Evolutionary conservation across 2,797 vertebrate genomes (phyloP).

Genomic region (Pygocentrus nattereri): DNA sequence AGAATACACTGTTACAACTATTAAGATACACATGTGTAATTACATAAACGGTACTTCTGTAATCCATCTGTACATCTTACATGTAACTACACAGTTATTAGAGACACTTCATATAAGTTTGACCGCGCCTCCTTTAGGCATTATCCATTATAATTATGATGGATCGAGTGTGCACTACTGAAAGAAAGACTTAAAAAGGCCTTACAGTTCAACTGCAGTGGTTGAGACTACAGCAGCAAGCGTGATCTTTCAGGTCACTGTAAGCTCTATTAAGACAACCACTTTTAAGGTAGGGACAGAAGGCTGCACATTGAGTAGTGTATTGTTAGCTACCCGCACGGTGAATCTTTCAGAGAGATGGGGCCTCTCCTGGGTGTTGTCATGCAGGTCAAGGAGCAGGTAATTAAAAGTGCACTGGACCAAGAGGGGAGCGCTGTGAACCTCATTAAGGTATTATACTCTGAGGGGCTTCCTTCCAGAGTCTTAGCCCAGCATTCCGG

Average conservation of each 20-base stretch:
- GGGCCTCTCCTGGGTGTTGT: slow-evolving; percentile 33
- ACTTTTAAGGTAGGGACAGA: background rate
- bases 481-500: slow-evolving; percentile 39
- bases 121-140: background rate
- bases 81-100: too few species aligned
- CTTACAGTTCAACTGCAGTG: background rate
- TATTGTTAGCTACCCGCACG: background rate
- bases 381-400: slow-evolving; percentile 64
- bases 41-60: too few species aligned
- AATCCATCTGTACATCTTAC: too few species aligned
- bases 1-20: too few species aligned
- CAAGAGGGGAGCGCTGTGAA: slow-evolving; percentile 63
- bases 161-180: background rate
- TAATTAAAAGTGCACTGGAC: slow-evolving; percentile 76
- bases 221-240: background rate
- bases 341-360: slow-evolving; percentile 22
- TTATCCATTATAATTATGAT: background rate
- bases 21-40: too few species aligned
- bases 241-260: background rate
- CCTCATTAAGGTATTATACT: slow-evolving; percentile 71
- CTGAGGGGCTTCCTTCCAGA: slow-evolving; percentile 36
- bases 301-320: background rate
- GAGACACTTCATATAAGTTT: too few species aligned
- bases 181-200: background rate
- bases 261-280: background rate